Conservation (phyloP, 2,113 vertebrate genomes). For the Antennarius striatus region DNA sequence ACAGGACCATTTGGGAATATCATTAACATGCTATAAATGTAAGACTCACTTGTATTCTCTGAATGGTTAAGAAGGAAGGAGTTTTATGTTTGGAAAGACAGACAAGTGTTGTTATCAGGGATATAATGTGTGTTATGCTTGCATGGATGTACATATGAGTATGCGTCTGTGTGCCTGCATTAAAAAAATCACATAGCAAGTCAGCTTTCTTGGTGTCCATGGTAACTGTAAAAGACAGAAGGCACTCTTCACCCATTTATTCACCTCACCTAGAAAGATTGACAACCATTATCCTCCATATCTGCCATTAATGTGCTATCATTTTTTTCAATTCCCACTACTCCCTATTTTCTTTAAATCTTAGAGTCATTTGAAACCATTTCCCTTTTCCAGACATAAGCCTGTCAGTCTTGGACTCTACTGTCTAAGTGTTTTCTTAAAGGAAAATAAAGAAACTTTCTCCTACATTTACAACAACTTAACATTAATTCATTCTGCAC, state of each 20-base stretch:
- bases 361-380: too few relatives aligned
- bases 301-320: background rate
- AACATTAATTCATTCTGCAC: too few relatives aligned
- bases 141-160: too few relatives aligned
- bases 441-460: too few relatives aligned
- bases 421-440: too few relatives aligned
- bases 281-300: slow-evolving; percentile 27
- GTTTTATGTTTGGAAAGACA: slow-evolving; percentile 25
- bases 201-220: slow-evolving; percentile 79
- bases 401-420: too few relatives aligned
- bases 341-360: background rate
- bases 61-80: slow-evolving; percentile 10
- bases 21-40: background rate
- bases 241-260: slow-evolving; percentile 68
- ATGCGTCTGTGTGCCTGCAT: slow-evolving; percentile 30
- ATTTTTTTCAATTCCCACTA: slow-evolving; percentile 6
- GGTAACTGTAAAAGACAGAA: slow-evolving; percentile 83
- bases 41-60: slow-evolving; percentile 1
- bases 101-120: slow-evolving; percentile 16
- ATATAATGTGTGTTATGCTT: slow-evolving; percentile 6
- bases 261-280: slow-evolving; percentile 28
- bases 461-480: too few relatives aligned
- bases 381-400: too few relatives aligned
- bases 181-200: slow-evolving; percentile 51
- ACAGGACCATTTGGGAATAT: background rate